Evolutionary conservation across 2,113 vertebrate species (phyloP).

Genomic region (Plecturocebus donacophilus): DNA sequence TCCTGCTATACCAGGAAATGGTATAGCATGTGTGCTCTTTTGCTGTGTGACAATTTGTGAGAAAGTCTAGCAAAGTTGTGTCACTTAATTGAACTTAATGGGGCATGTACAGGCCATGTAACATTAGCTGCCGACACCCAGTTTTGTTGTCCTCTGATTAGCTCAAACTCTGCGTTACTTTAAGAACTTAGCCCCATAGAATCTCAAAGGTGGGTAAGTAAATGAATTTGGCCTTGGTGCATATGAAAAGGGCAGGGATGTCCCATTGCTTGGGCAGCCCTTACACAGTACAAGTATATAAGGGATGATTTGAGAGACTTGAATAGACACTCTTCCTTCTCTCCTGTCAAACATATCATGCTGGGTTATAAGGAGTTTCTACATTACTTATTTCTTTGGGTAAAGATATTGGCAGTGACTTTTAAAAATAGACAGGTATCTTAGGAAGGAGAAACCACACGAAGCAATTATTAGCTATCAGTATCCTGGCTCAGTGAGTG

Average conservation of each 20-base stretch:
- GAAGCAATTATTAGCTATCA: not conserved
- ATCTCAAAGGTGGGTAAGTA: not conserved
- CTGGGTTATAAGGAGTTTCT: conserved; percentile 13
- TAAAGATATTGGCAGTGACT: conserved; percentile 20
- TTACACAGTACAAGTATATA: not conserved
- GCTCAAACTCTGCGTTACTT: not conserved
- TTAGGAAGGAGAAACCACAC: not conserved
- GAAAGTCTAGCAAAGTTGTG: not conserved
- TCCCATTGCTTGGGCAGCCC: not conserved
- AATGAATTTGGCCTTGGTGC: not conserved
- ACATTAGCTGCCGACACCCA: not conserved
- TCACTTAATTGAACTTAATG: not conserved
- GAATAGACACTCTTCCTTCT: not conserved
- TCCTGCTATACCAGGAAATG: not conserved
- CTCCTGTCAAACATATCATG: not conserved
- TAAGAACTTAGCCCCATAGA: not conserved
- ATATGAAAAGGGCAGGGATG: not conserved
- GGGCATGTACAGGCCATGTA: not conserved
- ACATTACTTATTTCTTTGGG: conserved; percentile 5
- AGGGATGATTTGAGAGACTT: not conserved
- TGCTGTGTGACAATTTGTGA: not conserved
- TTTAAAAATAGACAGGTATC: not conserved
- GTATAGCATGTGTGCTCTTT: not conserved
- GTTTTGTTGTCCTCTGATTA: not conserved
- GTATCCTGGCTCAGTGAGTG: conserved; percentile 15